Evolutionary conservation across 2,797 vertebrate genomes (phyloP), one percentile per base, ranked within the genome.

Genomic region (Pipistrellus kuhlii): DNA sequence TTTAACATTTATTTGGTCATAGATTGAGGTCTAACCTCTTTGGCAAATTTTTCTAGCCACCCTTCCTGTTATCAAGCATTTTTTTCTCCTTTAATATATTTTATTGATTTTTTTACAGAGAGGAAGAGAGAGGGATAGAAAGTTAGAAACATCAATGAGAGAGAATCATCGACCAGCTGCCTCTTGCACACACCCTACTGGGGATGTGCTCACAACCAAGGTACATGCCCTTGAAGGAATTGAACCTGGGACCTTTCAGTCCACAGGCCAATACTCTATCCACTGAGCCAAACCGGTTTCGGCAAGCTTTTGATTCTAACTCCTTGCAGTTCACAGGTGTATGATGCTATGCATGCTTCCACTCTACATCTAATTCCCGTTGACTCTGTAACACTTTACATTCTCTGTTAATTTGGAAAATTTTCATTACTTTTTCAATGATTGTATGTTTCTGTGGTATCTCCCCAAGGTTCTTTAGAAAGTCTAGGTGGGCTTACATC

Each of bases 1-100:
- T 94, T n/a, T 18, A 66, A 62, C 25, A 5, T 55, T 73, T 87
- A 18, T 38, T 89, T 38, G 25, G 48, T 82, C 35, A 6, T 7
- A 84, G 32, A 11, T 32, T 69, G 64, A 95, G 14, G n/a, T 75
- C 48, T 92, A 72, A 69, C 66, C n/a, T 87, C 68, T 18, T 78
- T 12, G 38, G 30, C 8, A 44, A 84, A 18, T 6, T 17, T 83
- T 88, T 51, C 55, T 78, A 78, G 23, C 1, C 20, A 73, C 5
- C 2, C 71, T 51, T 64, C 72, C 12, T 25, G 18, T 46, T 72
- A n/a, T 38, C n/a, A 27, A 8, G 14, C 38, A 7, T 41, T 38
- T 38, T 38, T 38, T 38, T 38, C 38, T 7, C 38, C 38, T 41
- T 41, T 41, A 41, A 41, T 41, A 41, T 41, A 41, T 41, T 41